These are phyloP conservation scores for Galerucella calmariensis DNA, from an alignment of 2,888 invertebrate species.

Conservation along the genomic window DNA sequence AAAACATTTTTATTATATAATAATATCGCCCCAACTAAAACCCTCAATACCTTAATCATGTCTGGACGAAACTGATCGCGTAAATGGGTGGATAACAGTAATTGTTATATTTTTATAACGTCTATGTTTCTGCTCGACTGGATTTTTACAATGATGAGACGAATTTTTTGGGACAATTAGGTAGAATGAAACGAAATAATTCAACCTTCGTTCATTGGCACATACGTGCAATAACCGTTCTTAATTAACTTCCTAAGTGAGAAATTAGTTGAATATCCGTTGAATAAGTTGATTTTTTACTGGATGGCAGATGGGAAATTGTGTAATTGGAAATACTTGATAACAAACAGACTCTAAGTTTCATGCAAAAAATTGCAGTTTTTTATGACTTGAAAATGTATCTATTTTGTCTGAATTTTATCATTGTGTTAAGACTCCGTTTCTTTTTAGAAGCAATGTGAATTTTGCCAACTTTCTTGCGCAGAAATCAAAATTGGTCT, in stretches of 20 bases:
- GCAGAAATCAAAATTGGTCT: too few relatives aligned
- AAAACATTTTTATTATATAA: conserved; percentile 11
- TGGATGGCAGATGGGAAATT: background rate
- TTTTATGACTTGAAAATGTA: too few relatives aligned
- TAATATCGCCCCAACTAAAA: conserved; percentile 66
- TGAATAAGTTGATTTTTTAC: background rate
- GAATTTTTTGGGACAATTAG: conserved; percentile 18
- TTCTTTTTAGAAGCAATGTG: too few relatives aligned
- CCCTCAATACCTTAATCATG: conserved; percentile 56
- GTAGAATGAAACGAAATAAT: conserved; percentile 1
- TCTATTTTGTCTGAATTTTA: too few relatives aligned
- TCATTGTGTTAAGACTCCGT: too few relatives aligned
- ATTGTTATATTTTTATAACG: conserved; percentile 15
- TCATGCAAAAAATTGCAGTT: too few relatives aligned
- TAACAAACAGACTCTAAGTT: too few relatives aligned
- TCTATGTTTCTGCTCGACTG: conserved; percentile 17
- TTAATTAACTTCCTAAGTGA: background rate
- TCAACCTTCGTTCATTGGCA: conserved; percentile 1
- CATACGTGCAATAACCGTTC: background rate
- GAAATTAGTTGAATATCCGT: conserved; percentile 6
- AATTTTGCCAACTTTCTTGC: too few relatives aligned
- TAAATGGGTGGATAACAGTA: conserved; percentile 60
- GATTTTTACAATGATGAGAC: conserved; percentile 17
- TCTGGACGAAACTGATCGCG: conserved; percentile 62
- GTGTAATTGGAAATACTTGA: too few relatives aligned